Conservation (phyloP, 2,888 invertebrate species). For the Cactoblastis cactorum region DNA sequence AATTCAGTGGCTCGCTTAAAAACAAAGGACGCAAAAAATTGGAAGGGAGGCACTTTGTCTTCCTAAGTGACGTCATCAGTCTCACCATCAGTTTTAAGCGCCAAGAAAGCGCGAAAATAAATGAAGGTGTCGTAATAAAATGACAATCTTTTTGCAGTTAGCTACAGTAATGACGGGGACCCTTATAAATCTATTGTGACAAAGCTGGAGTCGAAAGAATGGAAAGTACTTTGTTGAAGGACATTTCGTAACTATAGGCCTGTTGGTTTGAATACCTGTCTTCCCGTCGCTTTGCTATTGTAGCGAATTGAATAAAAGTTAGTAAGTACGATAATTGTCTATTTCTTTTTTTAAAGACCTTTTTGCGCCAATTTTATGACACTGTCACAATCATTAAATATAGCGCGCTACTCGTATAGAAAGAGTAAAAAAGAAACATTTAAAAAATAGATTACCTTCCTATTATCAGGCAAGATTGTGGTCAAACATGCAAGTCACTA, state of each 20-base stretch:
- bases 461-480: no score
- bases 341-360: no score
- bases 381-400: no score
- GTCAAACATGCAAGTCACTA: no score
- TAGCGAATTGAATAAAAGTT: no score
- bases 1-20: neutral
- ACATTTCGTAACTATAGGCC: neutral
- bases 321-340: no score
- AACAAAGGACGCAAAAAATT: conserved; percentile 8
- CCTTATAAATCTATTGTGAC: conserved; percentile 8
- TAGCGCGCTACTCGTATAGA: no score
- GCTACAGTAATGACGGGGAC: neutral
- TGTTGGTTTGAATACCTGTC: neutral
- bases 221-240: neutral
- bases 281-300: no score
- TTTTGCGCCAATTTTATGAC: no score
- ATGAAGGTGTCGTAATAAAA: conserved; percentile 4
- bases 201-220: neutral
- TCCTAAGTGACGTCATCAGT: conserved; percentile 9
- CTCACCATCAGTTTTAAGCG: conserved; percentile 5
- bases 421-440: no score
- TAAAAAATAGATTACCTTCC: no score
- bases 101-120: conserved; percentile 4
- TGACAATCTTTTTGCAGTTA: conserved; percentile 12
- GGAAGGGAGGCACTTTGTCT: conserved; percentile 7